Base-by-base conservation (phyloP, 2,113 vertebrate species). In the Hiodon alosoides region DNA sequence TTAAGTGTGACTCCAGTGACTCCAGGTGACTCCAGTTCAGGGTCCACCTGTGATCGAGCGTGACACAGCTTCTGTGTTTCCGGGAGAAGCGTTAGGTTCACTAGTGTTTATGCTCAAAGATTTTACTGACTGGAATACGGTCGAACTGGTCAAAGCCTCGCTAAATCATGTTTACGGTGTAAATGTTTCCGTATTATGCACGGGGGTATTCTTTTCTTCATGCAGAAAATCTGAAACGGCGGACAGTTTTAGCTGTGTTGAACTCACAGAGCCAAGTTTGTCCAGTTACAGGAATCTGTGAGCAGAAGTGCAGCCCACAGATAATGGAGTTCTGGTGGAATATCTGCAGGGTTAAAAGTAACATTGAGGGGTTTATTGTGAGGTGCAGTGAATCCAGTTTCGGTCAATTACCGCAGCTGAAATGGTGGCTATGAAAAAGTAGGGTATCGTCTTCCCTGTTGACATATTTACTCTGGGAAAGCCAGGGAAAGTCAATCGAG, bases 401-500 rank as follows among this genome's bases (percentile, higher is more conserved):
- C 78, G 68, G 66, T 14, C 74, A 13, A 14, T 47, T 74, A 79
- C 47, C 81, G 76, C 46, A 47, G 70, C 46, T 77, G 71, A 67
- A 73, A 78, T 81, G 78, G 79, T 72, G 75, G 72, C 72, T 76
- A 58, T 16, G 47, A 72, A 73, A 78, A 79, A 80, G 78, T 68
- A 76, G 75, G 7, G 69, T 81, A 62, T 82, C 74, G 3, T 8
- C 71, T 88, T 86, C 77, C 80, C 70, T 77, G 64, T 74, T 60
- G 79, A 79, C 71, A 66, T 73, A 55, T 67, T 81, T 54, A 76
- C 72, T 79, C 65, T 75, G 62, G 31, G 31, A 31, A 31, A 31
- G 31, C 31, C 16, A 77, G 79, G 46, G 0, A 50, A 58, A 53
- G 51, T 80, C 79, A 79, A 65, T 73, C 80, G 74, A 72, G 48